Conservation (phyloP, 2,113 vertebrate species). For the Cheirogaleus medius region DNA sequence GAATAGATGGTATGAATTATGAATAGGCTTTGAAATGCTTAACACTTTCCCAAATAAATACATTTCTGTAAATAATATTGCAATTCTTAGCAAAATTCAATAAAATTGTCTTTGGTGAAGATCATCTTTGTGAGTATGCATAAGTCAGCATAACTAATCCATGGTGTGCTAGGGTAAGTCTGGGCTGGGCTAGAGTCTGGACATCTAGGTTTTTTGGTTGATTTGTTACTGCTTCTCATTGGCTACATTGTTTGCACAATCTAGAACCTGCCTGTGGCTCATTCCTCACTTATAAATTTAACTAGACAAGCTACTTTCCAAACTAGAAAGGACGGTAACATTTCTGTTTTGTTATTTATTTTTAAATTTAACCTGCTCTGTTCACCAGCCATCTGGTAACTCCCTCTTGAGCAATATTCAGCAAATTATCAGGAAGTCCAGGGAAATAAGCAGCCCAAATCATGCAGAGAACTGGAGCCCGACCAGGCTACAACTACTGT, state of each 20-base stretch:
- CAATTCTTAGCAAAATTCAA: constrained; percentile 32
- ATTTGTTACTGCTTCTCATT: background rate
- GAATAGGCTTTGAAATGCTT: constrained; percentile 42
- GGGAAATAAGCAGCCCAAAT: background rate
- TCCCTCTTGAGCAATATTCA: background rate
- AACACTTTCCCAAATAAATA: constrained; percentile 28
- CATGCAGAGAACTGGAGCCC: background rate
- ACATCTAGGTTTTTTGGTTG: background rate
- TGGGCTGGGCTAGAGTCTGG: background rate
- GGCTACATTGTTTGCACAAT: background rate
- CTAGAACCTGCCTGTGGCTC: background rate
- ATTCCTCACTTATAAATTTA: background rate
- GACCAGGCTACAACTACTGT: background rate
- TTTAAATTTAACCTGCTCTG: background rate
- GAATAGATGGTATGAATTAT: constrained; percentile 11
- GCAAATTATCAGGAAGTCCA: background rate
- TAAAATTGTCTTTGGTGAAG: background rate
- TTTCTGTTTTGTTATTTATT: background rate
- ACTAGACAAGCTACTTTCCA: background rate
- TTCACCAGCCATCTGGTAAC: background rate
- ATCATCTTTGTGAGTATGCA: background rate
- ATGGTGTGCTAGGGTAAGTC: background rate
- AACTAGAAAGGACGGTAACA: background rate
- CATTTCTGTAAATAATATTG: constrained; percentile 3
- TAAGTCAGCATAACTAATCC: background rate